phyloP scores from a whole-genome alignment of 2,797 vertebrate genomes.

The Coccyzus lansbergi region DNA sequence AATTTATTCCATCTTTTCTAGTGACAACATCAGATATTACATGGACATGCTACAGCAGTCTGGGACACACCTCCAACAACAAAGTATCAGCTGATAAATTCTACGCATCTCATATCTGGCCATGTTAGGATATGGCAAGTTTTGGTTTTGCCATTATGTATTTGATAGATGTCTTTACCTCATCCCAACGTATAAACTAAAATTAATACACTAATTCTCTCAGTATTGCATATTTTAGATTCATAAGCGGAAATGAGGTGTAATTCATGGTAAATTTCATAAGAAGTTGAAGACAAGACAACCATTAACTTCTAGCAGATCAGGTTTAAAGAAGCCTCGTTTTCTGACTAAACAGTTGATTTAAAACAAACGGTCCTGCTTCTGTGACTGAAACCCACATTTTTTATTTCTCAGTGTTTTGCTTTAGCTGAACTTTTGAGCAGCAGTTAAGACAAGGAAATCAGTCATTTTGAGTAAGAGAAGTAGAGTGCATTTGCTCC shows the following conservation, averaged over 20 bases:
- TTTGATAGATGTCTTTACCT: background rate
- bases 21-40: constrained; percentile 10
- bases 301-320: background rate
- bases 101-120: accelerated
- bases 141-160: background rate
- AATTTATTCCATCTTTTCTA: constrained; percentile 45
- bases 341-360: background rate
- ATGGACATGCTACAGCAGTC: constrained; percentile 13
- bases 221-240: background rate
- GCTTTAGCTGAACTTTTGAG: background rate
- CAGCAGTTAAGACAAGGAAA: background rate
- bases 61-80: constrained; percentile 2
- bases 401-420: background rate
- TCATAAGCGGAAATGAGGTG: background rate
- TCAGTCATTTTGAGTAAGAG: background rate
- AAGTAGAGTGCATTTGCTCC: background rate
- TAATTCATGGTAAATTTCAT: background rate
- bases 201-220: background rate
- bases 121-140: background rate
- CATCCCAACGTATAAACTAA: background rate
- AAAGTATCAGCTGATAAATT: background rate
- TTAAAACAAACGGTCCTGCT: background rate
- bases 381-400: background rate
- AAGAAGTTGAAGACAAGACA: background rate
- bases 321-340: background rate